Base-by-base conservation (phyloP, 2,797 vertebrate species). In the Sternarchorhynchus goeldii region DNA sequence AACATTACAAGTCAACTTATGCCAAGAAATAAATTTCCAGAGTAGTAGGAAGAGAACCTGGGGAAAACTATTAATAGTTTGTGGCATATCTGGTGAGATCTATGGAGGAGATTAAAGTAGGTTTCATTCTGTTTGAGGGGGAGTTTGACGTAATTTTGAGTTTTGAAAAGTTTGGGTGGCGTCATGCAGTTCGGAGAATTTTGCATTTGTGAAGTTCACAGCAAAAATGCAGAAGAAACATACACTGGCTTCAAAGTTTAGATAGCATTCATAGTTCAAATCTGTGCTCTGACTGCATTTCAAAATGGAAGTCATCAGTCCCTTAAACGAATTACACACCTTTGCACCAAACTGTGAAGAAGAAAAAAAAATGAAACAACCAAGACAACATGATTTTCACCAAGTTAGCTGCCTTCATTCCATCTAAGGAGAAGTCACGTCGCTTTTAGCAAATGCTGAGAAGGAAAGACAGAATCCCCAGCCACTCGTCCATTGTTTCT, bases 401-500 rank as follows among this genome's bases (percentile, higher is more conserved):
- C 45, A 45, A 66, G 45, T 53, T 41, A 31, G 6, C 20, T 39
- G 36, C 7, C 36, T 45, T 73, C 62, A 60, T 55, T 77, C 6
- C 7, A 66, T 53, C 60, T 50, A 31, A 77, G 59, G 29, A 32
- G 34, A 29, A 50, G 41, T 53, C 5, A n/a, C 59, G 60, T 66
- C 32, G 39, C 59, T 25, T 60, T 67, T 73, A 76, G 66, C 60
- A 39, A 62, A 36, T 21, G 53, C 69, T 31, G 34, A 77, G 41
- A 73, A 34, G 73, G 69, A 65, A 55, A 20, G 58, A 2, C 67
- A 69, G 45, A 7, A 34, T 68, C 66, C 57, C 64, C 55, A 72
- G 59, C 75, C 72, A 71, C 75, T 78, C 62, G 17, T 81, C 56
- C 50, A 80, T 72, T 78, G 82, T 81, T 76, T 14, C 62, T 31